Evolutionary conservation across 2,113 vertebrate species (phyloP).

Genomic region (Carollia perspicillata): DNA sequence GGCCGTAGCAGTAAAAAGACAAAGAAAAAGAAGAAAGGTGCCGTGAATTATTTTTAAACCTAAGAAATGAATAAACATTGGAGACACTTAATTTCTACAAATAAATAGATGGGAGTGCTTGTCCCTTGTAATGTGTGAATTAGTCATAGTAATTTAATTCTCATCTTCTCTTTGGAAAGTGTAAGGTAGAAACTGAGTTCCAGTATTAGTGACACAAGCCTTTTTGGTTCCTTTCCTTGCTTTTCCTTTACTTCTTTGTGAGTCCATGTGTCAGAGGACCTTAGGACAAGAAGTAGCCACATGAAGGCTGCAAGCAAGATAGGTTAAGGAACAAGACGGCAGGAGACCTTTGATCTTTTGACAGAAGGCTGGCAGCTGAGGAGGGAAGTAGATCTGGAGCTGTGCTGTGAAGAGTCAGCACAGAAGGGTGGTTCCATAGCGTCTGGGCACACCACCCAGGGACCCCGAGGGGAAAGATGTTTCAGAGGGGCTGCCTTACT

Average conservation of each 20-base stretch:
- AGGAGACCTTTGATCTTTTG: neutral
- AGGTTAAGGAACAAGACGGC: neutral
- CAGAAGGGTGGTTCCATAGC: neutral
- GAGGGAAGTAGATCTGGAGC: neutral
- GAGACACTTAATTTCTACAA: neutral
- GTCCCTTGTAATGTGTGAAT: neutral
- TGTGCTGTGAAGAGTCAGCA: neutral
- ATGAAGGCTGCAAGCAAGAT: neutral
- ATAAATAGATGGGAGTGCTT: neutral
- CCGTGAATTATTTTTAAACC: neutral
- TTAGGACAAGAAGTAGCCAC: neutral
- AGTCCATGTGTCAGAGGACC: neutral
- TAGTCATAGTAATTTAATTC: neutral
- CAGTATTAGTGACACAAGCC: neutral
- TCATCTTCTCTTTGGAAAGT: neutral
- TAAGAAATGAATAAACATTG: neutral
- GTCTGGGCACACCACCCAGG: neutral
- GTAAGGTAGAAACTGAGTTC: neutral
- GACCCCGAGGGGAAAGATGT: neutral
- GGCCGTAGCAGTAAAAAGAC: constrained; percentile 98
- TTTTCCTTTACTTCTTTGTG: neutral
- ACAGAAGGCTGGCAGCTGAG: neutral
- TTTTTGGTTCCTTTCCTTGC: neutral
- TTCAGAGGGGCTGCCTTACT: neutral
- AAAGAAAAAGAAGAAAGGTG: constrained; percentile 98